Percentiles rank a stretch among this genome's conserved stretches.
Evolutionary conservation across 2,113 vertebrate species (phyloP).

Genomic region (Terrapene triunguis): DNA sequence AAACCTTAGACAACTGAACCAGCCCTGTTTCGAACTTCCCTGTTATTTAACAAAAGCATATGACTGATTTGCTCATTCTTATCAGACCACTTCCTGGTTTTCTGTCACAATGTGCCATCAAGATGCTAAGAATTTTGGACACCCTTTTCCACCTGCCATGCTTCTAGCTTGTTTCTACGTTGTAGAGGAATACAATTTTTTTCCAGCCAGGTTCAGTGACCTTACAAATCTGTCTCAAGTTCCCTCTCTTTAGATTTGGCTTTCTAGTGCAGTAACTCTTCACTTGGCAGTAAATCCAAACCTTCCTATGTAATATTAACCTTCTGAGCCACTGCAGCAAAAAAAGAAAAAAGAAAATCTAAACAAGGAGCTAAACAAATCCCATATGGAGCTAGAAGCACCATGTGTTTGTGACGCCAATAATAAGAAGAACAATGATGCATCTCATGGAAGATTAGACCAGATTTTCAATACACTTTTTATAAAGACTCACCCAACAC

Average conservation of each 20-base stretch:
- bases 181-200: not conserved
- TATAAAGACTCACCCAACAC: not conserved
- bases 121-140: not conserved
- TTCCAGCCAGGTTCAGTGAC: not conserved
- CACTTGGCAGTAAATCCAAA: not conserved
- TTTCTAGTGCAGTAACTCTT: not conserved
- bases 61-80: not conserved
- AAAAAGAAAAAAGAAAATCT: not conserved
- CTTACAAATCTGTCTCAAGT: not conserved
- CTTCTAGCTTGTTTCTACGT: constrained; percentile 5
- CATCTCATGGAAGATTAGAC: constrained; percentile 34
- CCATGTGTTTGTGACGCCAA: not conserved
- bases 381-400: not conserved
- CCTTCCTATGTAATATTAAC: not conserved
- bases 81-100: not conserved
- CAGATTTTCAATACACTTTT: constrained; percentile 11
- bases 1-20: not conserved
- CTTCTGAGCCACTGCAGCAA: not conserved
- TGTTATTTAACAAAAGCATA: not conserved
- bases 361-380: not conserved
- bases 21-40: not conserved
- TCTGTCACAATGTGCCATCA: not conserved
- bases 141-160: not conserved
- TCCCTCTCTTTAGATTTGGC: not conserved
- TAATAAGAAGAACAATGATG: constrained; percentile 19